phyloP scores from a whole-genome alignment of 2,888 invertebrate genomes.

The Callinectes sapidus region DNA sequence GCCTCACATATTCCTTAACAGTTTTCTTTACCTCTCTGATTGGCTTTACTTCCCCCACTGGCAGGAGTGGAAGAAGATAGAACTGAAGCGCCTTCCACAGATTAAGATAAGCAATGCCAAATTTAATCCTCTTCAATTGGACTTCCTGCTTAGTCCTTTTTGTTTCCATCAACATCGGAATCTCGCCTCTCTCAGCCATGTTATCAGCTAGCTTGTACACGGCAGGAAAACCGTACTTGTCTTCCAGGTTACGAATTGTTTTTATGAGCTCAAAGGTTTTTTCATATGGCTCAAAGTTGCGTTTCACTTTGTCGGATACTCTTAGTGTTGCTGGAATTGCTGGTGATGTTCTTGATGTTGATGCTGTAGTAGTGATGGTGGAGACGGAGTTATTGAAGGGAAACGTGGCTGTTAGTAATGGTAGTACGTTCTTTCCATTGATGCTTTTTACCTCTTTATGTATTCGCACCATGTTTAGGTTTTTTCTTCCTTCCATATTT shows the following conservation, averaged over 20 bases:
- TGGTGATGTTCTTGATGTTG: not conserved
- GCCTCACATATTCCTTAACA: not conserved
- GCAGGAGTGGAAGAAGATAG: not conserved
- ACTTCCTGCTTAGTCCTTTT: not conserved
- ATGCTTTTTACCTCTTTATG: not conserved
- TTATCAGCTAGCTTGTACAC: not conserved
- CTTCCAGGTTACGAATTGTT: not conserved
- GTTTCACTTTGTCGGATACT: not conserved
- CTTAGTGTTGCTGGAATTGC: not conserved
- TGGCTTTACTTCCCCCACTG: not conserved
- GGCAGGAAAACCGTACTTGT: not conserved
- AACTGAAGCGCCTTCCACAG: not conserved
- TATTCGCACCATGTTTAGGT: not conserved
- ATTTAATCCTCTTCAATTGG: not conserved
- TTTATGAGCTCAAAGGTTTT: not conserved
- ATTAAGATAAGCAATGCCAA: not conserved
- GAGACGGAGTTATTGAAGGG: not conserved
- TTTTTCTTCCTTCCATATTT: not conserved
- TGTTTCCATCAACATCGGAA: not conserved
- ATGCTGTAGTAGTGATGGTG: not conserved
- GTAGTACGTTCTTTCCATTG: not conserved
- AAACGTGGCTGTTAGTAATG: not conserved
- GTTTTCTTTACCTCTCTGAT: not conserved
- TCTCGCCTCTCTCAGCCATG: not conserved
- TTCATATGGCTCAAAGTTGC: not conserved